phyloP scores from a whole-genome alignment of 2,113 vertebrate genomes.

The Hemiprocne comata region DNA sequence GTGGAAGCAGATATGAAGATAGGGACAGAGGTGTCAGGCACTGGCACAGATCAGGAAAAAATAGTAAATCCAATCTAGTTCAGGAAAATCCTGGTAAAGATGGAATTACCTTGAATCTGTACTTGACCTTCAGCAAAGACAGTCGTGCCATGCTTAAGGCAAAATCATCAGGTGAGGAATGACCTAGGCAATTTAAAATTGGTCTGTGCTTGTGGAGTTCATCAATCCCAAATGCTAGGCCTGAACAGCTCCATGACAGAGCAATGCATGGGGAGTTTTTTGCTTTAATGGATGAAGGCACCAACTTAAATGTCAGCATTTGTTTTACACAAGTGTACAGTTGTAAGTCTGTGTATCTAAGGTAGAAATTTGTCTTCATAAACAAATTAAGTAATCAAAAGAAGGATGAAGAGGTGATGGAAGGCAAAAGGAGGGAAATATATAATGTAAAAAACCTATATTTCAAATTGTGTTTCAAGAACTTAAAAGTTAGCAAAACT shows the following conservation, averaged over 20 bases:
- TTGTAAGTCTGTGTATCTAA: background rate
- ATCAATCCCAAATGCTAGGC: background rate
- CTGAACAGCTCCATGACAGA: background rate
- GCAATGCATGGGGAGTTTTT: background rate
- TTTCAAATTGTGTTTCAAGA: background rate
- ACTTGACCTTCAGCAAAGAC: background rate
- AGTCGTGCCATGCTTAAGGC: background rate
- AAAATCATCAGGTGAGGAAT: background rate
- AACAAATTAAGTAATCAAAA: background rate
- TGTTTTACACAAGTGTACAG: background rate
- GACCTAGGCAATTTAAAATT: background rate
- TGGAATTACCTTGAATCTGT: background rate
- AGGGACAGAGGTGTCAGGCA: background rate
- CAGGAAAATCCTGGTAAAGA: background rate
- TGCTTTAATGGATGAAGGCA: background rate
- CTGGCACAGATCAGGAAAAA: background rate
- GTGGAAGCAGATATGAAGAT: background rate
- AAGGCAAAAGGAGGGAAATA: background rate
- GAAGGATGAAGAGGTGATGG: fast-evolving
- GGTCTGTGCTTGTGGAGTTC: background rate
- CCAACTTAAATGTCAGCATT: background rate
- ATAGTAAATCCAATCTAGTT: background rate
- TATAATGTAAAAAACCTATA: background rate
- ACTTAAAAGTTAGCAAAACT: background rate
- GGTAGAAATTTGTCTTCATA: background rate